Conservation (phyloP, 2,113 vertebrate species). For the Myotis lucifugus region DNA sequence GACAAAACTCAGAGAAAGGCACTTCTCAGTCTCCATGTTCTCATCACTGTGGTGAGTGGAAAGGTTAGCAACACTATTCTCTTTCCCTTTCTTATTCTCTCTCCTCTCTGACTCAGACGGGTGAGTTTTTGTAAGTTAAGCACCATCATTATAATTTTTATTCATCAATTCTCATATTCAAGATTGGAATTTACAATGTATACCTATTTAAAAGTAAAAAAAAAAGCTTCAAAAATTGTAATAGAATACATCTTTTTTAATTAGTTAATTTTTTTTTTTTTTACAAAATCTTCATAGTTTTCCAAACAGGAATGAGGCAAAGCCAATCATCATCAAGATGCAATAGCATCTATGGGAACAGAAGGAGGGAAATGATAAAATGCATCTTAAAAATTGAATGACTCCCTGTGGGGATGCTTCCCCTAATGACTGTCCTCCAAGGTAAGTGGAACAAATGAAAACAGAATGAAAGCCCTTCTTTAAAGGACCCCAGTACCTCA, state of each 20-base stretch:
- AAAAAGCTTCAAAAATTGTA: background rate
- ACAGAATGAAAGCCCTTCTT: background rate
- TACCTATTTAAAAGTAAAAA: background rate
- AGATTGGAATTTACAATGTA: background rate
- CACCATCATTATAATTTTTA: background rate
- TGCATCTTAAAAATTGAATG: background rate
- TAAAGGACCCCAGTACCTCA: background rate
- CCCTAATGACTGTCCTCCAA: background rate
- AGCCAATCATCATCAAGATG: too few relatives aligned
- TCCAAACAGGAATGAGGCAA: background rate
- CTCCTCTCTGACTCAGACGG: background rate
- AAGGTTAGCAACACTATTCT: background rate
- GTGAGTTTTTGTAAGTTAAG: background rate
- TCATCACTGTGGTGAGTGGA: background rate
- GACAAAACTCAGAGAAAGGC: background rate
- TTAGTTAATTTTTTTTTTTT: background rate
- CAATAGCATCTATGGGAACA: background rate
- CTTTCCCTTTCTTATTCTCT: background rate
- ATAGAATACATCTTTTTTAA: background rate
- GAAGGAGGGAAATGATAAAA: background rate
- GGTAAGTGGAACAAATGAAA: background rate
- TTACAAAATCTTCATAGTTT: background rate
- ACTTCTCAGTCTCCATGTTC: background rate
- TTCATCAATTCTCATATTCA: background rate
- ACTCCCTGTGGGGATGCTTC: background rate